Base-by-base conservation (phyloP, 2,113 vertebrate genomes). In the Chunga burmeisteri region DNA sequence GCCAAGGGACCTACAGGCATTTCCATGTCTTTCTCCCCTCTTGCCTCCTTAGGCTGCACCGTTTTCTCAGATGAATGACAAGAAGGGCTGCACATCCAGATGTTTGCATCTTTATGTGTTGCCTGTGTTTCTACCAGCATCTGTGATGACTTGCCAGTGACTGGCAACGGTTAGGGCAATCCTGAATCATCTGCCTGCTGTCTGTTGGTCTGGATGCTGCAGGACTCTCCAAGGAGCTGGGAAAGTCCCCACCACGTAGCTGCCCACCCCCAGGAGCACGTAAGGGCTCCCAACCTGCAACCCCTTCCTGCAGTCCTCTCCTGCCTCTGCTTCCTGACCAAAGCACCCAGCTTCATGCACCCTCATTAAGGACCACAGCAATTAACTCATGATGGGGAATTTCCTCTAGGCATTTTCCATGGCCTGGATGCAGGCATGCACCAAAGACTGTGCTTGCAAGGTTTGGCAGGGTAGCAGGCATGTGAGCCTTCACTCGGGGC, bases 261-360 rank as follows among this genome's bases (percentile, higher is more conserved):
- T 72, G 22, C 2, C 40, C 50, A 65, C 5, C 25, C 16, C 50
- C 10, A 0, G 0, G 22, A 75, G 46, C 34, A 10, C 11, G 7
- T 0, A 0, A 19, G 7, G 13, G 36, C 22, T 62, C 13, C 18
- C 22, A 74, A 17, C 21, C 30, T 82, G 14, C 19, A 63, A 22
- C 6, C 29, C 38, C 44, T 72, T 30, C 47, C 55, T 32, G 16
- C 36, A 53, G 26, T 14, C 10, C 10, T 10, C 25, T 75, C 38
- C 20, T 58, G 16, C n/a, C 55, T 74, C 50, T 66, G 46, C 20
- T 83, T 79, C 46, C 40, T 68, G 40, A 25, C 9, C 22, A 25
- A 36, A 82, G 25, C 26, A 68, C 22, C 14, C 22, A 36, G 11
- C 32, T 72, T 30, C 29, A 17, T 1, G 4, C 7, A 6, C 23